Evolutionary conservation across 2,113 vertebrate genomes (phyloP).

Genomic region (Desmodus rotundus): DNA sequence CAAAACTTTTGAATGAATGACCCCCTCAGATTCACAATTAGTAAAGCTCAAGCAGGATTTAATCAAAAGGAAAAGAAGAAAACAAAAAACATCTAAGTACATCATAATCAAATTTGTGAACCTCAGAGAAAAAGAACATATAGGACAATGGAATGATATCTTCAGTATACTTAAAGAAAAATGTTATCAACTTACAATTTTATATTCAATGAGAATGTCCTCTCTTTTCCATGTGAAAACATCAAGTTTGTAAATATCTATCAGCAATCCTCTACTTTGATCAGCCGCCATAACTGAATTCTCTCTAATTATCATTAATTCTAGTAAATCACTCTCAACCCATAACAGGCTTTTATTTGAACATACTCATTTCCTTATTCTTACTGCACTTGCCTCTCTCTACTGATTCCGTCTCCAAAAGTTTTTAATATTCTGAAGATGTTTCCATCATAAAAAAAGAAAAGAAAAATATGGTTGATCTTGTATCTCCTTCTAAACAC

Average conservation of each 20-base stretch:
- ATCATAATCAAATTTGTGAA: background rate
- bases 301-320: background rate
- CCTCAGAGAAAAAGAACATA: background rate
- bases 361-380: background rate
- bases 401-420: background rate
- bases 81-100: background rate
- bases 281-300: background rate
- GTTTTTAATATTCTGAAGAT: background rate
- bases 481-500: background rate
- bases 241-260: background rate
- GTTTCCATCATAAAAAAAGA: background rate
- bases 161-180: background rate
- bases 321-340: background rate
- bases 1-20: background rate
- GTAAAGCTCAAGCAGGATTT: background rate
- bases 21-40: background rate
- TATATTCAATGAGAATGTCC: background rate
- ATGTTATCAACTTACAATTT: background rate
- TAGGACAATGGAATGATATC: background rate
- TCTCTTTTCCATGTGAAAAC: background rate
- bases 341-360: background rate
- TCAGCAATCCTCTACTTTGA: background rate
- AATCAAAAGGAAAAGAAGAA: background rate
- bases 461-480: background rate
- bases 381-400: background rate